Evolutionary conservation across 1,140 invertebrate species (phyloP).

Genomic region (Homalodisca vitripennis): DNA sequence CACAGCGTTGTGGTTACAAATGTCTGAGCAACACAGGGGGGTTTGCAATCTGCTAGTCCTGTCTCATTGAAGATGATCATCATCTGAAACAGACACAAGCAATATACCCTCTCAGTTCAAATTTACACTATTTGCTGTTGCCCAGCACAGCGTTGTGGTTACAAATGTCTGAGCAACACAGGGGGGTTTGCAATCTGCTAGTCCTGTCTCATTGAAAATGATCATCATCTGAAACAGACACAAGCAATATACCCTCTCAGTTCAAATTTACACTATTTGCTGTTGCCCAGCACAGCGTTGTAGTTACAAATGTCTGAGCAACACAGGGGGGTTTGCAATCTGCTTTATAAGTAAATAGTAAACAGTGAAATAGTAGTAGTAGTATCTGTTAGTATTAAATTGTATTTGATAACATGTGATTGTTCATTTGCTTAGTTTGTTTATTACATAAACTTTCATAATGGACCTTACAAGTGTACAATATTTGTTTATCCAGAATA

Average conservation of each 20-base stretch:
- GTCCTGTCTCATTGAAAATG: slow-evolving; percentile 78
- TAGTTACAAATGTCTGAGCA: slow-evolving; percentile 90
- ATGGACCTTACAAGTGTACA: too few species aligned
- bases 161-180: slow-evolving; percentile 89
- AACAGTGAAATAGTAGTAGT: too few species aligned
- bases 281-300: slow-evolving; percentile 86
- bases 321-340: slow-evolving; percentile 83
- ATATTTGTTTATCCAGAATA: too few species aligned
- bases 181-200: slow-evolving; percentile 74
- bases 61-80: slow-evolving; percentile 82
- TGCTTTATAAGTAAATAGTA: too few species aligned
- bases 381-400: too few species aligned
- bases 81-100: slow-evolving; percentile 61
- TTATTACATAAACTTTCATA: too few species aligned
- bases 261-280: too few species aligned
- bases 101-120: not conserved
- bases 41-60: slow-evolving; percentile 70
- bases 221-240: slow-evolving; percentile 72
- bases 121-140: too few species aligned
- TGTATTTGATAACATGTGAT: too few species aligned
- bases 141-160: slow-evolving; percentile 88
- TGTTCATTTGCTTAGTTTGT: too few species aligned
- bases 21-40: slow-evolving; percentile 85
- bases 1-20: slow-evolving; percentile 90
- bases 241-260: not conserved